These are phyloP conservation scores for Romanogobio albipinnatus DNA, from an alignment of 2,113 vertebrate species.

Conservation along the genomic window DNA sequence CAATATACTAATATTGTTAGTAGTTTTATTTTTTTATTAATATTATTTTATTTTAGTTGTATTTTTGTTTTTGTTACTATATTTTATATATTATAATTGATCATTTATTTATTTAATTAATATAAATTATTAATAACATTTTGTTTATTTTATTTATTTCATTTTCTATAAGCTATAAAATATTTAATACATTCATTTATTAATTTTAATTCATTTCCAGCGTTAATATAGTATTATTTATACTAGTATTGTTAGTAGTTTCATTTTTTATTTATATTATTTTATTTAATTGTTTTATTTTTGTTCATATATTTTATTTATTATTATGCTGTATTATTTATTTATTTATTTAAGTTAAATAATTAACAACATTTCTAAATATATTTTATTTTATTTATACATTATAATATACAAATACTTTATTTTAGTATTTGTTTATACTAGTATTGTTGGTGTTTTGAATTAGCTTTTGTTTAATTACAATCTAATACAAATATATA, in stretches of 20 bases:
- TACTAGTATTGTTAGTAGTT: background rate
- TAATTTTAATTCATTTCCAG: background rate
- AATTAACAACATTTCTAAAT: no score
- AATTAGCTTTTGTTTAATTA: background rate
- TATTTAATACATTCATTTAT: no score
- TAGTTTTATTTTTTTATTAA: no score
- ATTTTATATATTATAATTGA: no score
- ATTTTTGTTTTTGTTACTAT: background rate
- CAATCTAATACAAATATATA: background rate
- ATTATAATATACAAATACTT: no score
- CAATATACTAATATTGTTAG: background rate
- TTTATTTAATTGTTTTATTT: no score
- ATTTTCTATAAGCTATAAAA: background rate
- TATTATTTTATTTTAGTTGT: no score
- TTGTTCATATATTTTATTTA: background rate
- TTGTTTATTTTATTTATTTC: background rate
- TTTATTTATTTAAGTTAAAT: background rate
- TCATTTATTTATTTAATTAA: background rate
- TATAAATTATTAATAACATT: background rate
- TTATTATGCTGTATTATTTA: background rate
- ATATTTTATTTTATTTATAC: no score
- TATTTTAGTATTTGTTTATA: background rate
- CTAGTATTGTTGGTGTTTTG: background rate
- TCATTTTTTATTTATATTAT: no score
- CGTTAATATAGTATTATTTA: background rate